Conservation (phyloP, 2,113 vertebrate genomes). For the Megaleporinus macrocephalus region DNA sequence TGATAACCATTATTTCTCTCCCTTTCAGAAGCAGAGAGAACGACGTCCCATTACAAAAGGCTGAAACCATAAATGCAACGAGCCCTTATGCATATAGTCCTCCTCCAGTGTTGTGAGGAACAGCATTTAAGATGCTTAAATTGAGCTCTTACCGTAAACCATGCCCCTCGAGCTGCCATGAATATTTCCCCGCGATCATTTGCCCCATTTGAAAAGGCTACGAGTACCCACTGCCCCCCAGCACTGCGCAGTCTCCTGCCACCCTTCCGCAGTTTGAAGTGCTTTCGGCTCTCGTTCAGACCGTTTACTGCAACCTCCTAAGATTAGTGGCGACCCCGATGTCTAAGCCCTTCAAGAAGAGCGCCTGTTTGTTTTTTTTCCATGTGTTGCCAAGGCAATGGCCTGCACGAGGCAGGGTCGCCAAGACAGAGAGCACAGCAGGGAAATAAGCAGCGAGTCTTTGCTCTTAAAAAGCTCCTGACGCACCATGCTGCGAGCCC, state of each 20-base stretch:
- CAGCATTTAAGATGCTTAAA: slow-evolving; percentile 26
- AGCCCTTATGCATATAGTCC: slow-evolving; percentile 18
- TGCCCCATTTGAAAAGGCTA: slow-evolving; percentile 62
- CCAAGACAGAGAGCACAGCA: slow-evolving; percentile 47
- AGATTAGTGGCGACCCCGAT: slow-evolving; percentile 75
- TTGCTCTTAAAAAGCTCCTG: slow-evolving; percentile 38
- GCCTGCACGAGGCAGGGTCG: slow-evolving; percentile 67
- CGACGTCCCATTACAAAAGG: slow-evolving; percentile 44
- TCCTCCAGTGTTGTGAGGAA: slow-evolving; percentile 24
- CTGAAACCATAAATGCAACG: slow-evolving; percentile 41
- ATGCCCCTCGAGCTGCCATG: slow-evolving; percentile 57
- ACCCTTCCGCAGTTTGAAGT: slow-evolving; percentile 65
- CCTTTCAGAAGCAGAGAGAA: slow-evolving; percentile 45
- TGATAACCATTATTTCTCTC: slow-evolving; percentile 24
- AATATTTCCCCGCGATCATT: slow-evolving; percentile 52
- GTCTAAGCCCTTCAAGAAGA: slow-evolving; percentile 71
- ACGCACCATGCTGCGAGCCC: slow-evolving; percentile 22
- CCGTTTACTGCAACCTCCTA: slow-evolving; percentile 71
- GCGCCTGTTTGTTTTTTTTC: slow-evolving; percentile 73
- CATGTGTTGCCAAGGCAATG: slow-evolving; percentile 76
- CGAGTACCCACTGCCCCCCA: slow-evolving; percentile 54
- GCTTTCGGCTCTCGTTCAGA: slow-evolving; percentile 69
- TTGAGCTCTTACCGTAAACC: slow-evolving; percentile 35
- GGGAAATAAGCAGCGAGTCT: slow-evolving; percentile 43
- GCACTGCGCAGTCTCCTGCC: slow-evolving; percentile 56